Base-by-base conservation (phyloP, 2,888 invertebrate genomes). In the Dorcus parallelipipedus region DNA sequence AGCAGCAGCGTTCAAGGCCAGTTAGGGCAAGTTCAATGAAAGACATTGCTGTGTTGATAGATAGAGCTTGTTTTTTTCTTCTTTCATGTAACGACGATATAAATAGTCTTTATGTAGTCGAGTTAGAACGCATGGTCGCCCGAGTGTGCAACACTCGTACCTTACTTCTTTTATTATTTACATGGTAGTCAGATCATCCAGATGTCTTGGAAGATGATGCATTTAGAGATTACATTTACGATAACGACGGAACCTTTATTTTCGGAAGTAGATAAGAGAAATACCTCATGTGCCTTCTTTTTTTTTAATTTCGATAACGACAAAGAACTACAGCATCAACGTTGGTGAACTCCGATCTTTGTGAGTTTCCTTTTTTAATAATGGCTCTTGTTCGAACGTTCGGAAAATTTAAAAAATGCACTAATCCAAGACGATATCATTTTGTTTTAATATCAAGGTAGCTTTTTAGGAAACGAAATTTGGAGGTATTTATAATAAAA, bases 31-130 rank as follows among this genome's bases (percentile, higher is more conserved):
- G 64, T 64, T 64, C 64, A 64, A 61, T 64, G 64, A 63, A 64
- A 63, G 64, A 60, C 61, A 60, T 63, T 61, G 59, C 62, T 58
- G 59, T 62, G 63, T 62, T 61, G 61, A 61, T 63, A 59, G 65
- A 64, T 65, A 59, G 61, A 61, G 59, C 61, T 54, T 60, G 65
- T 65, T 64, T 52, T 52, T 56, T 33, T 60, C 58, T 55, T 56
- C 65, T 67, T 65, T 62, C 61, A 60, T 63, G 63, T 64, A 64
- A 67, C 65, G 65, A 67, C 59, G 55, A 62, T 65, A 65, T 67
- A 67, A 65, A 65, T 67, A 64, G 64, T 60, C 52, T 64, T 59
- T 61, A 63, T 65, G 57, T 33, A 33, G 64, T 62, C 61, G 50
- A 56, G 62, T 59, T 64, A 56, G 61, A 58, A 64, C 63, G 64